A percentile compares a stretch with the other conserved stretches of the same genome.
Evolutionary conservation across 2,797 vertebrate species (phyloP).

Genomic region (Pampus argenteus): DNA sequence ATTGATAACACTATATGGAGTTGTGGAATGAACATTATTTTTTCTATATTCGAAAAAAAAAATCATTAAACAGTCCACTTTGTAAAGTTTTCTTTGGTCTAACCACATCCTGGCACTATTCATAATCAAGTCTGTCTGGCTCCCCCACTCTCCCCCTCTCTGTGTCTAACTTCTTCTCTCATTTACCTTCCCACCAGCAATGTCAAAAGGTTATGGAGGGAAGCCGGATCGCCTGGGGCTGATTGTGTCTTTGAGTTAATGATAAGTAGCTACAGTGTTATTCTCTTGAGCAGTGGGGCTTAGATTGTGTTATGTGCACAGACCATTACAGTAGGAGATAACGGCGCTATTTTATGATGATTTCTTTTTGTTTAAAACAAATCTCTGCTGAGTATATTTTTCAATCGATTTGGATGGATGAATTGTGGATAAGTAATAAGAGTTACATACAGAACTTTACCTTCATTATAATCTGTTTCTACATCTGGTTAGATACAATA

Average conservation of each 20-base stretch:
- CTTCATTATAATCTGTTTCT: background rate
- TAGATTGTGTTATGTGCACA: constrained; percentile 51
- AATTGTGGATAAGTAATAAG: background rate
- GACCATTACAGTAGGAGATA: constrained; percentile 49
- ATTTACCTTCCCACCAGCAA: constrained; percentile 83
- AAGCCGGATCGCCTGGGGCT: constrained; percentile 76
- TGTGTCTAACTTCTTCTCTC: constrained; percentile 68
- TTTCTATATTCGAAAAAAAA: background rate
- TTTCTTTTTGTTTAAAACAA: constrained; percentile 29
- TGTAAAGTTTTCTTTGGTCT: constrained; percentile 39
- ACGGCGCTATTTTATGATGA: constrained; percentile 27
- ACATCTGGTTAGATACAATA: constrained; percentile 12
- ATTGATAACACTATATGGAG: constrained; percentile 20
- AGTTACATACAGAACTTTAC: background rate
- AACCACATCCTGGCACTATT: constrained; percentile 55
- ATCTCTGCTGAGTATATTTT: constrained; percentile 1
- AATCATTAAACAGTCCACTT: constrained; percentile 16
- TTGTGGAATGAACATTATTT: constrained; percentile 21
- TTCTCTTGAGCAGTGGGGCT: constrained; percentile 69
- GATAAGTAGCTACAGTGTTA: constrained; percentile 81
- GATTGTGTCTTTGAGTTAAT: constrained; percentile 83
- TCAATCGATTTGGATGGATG: background rate
- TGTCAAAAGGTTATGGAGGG: constrained; percentile 80
- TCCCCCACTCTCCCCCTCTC: constrained; percentile 31
- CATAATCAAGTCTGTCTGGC: constrained; percentile 61